Evolutionary conservation across 1,140 invertebrate genomes (phyloP), one percentile per base, ranked within the genome.

Genomic region (Leucophenga varia): DNA sequence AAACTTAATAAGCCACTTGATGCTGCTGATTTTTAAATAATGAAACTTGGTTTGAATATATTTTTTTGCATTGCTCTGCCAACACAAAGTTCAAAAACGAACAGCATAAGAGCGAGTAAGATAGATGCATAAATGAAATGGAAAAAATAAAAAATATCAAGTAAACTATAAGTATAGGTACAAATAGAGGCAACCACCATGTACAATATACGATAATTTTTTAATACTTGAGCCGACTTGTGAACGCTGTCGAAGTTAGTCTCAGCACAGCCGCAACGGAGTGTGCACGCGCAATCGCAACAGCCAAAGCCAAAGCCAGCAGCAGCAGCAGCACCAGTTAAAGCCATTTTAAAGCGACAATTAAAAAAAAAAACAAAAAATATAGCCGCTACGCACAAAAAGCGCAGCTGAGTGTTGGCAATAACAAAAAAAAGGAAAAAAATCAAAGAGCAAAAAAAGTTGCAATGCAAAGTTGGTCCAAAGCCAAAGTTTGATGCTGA

Each of bases 181-280:
- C 49, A 51, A 54, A 42, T 48, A 57, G 46, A 44, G 16, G 13
- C 47, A 55, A 20, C 52, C 51, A 51, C 31, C 43, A 46, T 47
- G 31, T n/a, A 34, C 31, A 34, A 34, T 34, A 34, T 8, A n/a
- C 31, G 8, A n/a, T 34, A 34, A 56, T 68, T 47, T 67, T 70
- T 71, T 71, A 71, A 71, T 71, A 71, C 67, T 71, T 71, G 59
- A 71, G 64, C 63, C 63, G 63, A 54, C 63, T 54, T 58, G 63
- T 57, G 58, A 61, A 52, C 54, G 60, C 45, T 31, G 59, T 57
- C 58, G 59, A 55, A 71, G 67, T 71, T 64, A 71, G 67, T 71
- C 58, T 68, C 46, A 67, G 67, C 67, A 71, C 67, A 71, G 67
- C 67, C 67, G 61, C 67, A 71, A 68, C 55, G 67, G 67, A 71